These are phyloP conservation scores for Eptesicus fuscus DNA, from an alignment of 2,113 vertebrate species.

Conservation along the genomic window DNA sequence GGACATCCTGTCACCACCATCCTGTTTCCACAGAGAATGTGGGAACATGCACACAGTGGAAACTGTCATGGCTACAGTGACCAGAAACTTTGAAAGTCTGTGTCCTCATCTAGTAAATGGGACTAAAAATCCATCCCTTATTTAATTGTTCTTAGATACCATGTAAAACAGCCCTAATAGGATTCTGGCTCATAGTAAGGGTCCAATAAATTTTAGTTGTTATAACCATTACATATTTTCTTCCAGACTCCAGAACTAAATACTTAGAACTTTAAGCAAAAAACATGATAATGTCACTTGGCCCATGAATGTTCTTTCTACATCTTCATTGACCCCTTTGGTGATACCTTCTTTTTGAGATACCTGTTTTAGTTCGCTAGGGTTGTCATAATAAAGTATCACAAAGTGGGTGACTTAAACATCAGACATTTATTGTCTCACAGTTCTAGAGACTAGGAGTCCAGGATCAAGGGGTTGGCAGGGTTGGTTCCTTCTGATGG, in stretches of 20 bases:
- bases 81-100: background rate
- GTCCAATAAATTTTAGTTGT: background rate
- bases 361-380: background rate
- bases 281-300: background rate
- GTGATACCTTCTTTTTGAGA: background rate
- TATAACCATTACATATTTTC: background rate
- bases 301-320: background rate
- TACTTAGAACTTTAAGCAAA: background rate
- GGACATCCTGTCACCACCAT: background rate
- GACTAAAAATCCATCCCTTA: background rate
- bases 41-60: background rate
- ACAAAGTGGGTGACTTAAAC: background rate
- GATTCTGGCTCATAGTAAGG: background rate
- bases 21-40: background rate
- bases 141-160: background rate
- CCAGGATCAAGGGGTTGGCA: background rate
- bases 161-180: background rate
- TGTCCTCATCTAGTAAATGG: background rate
- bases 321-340: background rate
- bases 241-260: background rate
- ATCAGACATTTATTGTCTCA: background rate
- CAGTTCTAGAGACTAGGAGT: background rate
- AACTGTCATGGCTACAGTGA: background rate
- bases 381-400: background rate
- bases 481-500: background rate